Conservation (phyloP, 2,797 vertebrate genomes). For the Mormyrus hasselquistii region DNA sequence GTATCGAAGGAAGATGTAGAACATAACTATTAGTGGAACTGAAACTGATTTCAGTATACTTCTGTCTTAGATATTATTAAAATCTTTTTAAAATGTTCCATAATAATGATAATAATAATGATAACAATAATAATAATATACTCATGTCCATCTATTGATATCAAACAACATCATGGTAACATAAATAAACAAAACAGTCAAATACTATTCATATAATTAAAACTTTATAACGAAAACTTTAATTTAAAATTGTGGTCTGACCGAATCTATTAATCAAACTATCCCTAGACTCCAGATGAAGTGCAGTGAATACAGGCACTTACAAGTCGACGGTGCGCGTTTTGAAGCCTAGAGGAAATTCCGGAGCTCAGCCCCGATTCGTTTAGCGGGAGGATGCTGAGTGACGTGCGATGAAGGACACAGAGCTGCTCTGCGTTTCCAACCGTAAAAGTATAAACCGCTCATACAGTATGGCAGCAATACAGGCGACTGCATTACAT, state of each 20-base stretch:
- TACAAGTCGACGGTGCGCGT: background rate
- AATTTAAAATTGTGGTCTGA: background rate
- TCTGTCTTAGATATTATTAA: background rate
- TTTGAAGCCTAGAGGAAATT: constrained; percentile 4
- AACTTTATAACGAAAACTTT: background rate
- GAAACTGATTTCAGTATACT: background rate
- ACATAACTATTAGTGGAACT: background rate
- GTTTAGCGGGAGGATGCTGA: background rate
- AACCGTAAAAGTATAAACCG: background rate
- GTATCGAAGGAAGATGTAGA: background rate
- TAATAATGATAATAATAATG: background rate
- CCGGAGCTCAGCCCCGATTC: background rate
- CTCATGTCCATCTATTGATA: background rate
- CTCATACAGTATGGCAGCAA: background rate
- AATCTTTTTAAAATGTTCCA: background rate
- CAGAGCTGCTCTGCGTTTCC: background rate
- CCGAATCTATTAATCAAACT: background rate
- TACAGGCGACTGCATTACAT: background rate
- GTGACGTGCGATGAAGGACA: background rate
- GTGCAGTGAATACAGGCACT: background rate
- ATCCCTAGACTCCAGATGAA: background rate
- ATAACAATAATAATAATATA: background rate
- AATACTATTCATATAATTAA: background rate
- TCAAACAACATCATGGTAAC: background rate
- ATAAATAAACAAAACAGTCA: background rate